Percentiles rank a stretch among this genome's conserved stretches.
Evolutionary conservation across 2,797 vertebrate species (phyloP).

Genomic region (Anabas testudineus): DNA sequence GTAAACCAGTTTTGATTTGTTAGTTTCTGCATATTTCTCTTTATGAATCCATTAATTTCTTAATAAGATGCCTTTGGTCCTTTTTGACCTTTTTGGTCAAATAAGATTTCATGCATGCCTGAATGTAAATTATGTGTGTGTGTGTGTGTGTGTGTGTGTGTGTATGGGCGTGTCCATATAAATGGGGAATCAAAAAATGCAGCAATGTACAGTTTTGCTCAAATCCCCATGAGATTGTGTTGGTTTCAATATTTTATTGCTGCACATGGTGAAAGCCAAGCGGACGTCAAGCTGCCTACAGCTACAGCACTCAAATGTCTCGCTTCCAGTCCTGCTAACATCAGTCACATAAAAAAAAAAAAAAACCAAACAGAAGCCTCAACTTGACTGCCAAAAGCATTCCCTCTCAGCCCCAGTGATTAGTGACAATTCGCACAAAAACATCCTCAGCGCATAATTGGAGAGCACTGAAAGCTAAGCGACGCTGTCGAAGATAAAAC

Average conservation of each 20-base stretch:
- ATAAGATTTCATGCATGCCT: neutral
- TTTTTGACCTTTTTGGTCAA: neutral
- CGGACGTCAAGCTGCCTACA: constrained; percentile 44
- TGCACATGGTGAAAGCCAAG: constrained; percentile 50
- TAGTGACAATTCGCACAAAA: constrained; percentile 59
- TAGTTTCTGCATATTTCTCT: neutral
- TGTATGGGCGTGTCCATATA: neutral
- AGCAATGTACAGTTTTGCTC: constrained; percentile 25
- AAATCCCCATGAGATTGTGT: constrained; percentile 33
- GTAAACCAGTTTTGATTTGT: too few relatives aligned
- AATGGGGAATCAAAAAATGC: constrained; percentile 18
- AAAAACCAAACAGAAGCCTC: constrained; percentile 27
- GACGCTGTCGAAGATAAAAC: constrained; percentile 58
- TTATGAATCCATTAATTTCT: neutral
- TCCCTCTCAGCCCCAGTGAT: constrained; percentile 45
- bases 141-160: neutral
- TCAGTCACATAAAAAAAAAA: too few relatives aligned
- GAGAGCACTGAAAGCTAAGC: constrained; percentile 43
- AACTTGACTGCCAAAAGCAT: constrained; percentile 38
- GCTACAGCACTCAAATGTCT: constrained; percentile 42
- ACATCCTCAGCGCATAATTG: constrained; percentile 59
- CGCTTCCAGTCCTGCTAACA: constrained; percentile 32
- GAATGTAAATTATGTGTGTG: neutral
- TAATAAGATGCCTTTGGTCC: neutral
- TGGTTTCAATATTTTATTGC: constrained; percentile 62